Percentiles rank a stretch among this genome's conserved stretches.
Conservation (phyloP, 2,888 invertebrate species). For the Tribolium freemani region DNA sequence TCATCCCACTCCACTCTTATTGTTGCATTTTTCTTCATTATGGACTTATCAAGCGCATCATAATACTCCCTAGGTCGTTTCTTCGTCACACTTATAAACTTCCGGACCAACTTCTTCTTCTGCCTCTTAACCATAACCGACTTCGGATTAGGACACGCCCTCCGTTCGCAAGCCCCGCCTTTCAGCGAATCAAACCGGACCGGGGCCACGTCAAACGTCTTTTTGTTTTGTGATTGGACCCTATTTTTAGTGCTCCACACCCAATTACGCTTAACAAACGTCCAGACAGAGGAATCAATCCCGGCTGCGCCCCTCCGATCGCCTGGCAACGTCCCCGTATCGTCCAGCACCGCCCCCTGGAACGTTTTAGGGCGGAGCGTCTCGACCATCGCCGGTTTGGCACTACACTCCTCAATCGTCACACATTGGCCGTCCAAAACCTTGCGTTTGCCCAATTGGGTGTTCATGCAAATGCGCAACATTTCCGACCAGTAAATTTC, state of each 20-base stretch:
- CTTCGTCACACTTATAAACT: slow-evolving; percentile 38
- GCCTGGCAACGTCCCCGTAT: slow-evolving; percentile 78
- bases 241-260: slow-evolving; percentile 63
- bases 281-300: slow-evolving; percentile 78
- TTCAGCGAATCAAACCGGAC: slow-evolving; percentile 35
- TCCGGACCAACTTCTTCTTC: slow-evolving; percentile 42
- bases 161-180: slow-evolving; percentile 31
- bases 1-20: slow-evolving; percentile 76
- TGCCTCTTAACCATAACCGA: slow-evolving; percentile 30
- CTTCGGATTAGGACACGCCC: neutral
- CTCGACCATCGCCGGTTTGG: slow-evolving; percentile 69
- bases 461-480: slow-evolving; percentile 77
- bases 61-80: slow-evolving; percentile 60
- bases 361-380: slow-evolving; percentile 66
- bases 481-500: slow-evolving; percentile 79
- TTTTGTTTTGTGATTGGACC: slow-evolving; percentile 3
- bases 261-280: slow-evolving; percentile 78
- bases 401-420: slow-evolving; percentile 68
- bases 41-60: slow-evolving; percentile 76
- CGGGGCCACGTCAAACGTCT: slow-evolving; percentile 11
- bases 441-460: slow-evolving; percentile 71
- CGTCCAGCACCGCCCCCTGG: slow-evolving; percentile 65
- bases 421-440: slow-evolving; percentile 63
- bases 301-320: slow-evolving; percentile 82
- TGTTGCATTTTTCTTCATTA: slow-evolving; percentile 70